Conservation (phyloP, 2,797 vertebrate genomes). For the Falco naumanni region DNA sequence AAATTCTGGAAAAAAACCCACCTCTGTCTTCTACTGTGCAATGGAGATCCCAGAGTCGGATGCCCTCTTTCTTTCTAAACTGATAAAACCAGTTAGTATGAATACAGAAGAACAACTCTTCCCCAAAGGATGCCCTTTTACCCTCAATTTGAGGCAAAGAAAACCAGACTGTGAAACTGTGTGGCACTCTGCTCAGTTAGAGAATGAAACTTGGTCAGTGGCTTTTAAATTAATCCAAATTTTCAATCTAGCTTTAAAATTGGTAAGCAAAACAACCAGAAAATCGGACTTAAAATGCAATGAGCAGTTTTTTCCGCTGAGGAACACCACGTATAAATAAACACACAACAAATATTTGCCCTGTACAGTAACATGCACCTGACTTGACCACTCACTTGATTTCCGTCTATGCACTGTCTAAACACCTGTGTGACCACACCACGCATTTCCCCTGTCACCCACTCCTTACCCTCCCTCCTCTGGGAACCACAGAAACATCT, state of each 20-base stretch:
- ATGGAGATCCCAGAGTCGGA: neutral
- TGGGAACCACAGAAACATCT: conserved; percentile 20
- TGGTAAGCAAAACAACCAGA: neutral
- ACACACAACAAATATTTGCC: neutral
- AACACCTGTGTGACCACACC: neutral
- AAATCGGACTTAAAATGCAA: neutral
- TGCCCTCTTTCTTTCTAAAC: neutral
- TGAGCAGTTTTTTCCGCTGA: neutral
- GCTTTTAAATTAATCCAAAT: conserved; percentile 44
- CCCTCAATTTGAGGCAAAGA: conserved; percentile 19
- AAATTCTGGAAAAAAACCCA: neutral
- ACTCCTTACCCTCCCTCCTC: neutral
- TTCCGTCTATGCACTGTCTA: neutral
- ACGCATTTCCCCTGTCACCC: neutral
- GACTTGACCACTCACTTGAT: neutral
- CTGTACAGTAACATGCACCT: neutral
- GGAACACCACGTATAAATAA: neutral
- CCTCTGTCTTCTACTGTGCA: neutral
- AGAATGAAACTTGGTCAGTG: conserved; percentile 60
- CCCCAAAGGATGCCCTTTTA: conserved; percentile 61
- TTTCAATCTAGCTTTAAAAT: neutral
- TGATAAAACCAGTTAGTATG: neutral
- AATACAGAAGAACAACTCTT: conserved; percentile 11
- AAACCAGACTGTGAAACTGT: conserved; percentile 53
- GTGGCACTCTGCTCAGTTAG: conserved; percentile 30